Percentiles rank a stretch among this genome's conserved stretches.
Evolutionary conservation across 2,888 invertebrate species (phyloP).

Genomic region (Polyommatus iphigenia): DNA sequence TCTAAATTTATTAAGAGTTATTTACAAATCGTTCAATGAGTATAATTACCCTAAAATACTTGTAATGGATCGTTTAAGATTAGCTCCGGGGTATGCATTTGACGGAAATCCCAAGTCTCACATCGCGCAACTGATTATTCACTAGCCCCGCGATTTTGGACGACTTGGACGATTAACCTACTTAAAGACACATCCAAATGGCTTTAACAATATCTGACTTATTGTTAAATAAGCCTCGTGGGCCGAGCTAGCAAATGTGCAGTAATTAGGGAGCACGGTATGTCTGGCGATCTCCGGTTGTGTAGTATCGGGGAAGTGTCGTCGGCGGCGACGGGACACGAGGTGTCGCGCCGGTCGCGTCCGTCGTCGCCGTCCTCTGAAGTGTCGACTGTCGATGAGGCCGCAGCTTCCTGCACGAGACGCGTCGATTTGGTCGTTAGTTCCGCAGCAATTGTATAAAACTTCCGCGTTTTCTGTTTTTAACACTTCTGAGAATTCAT

Average conservation of each 20-base stretch:
- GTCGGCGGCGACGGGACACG: neutral
- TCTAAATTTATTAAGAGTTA: neutral
- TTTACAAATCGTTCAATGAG: neutral
- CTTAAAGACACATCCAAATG: neutral
- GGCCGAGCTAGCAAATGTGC: neutral
- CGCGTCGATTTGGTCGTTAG: neutral
- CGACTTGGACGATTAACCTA: neutral
- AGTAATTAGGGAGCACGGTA: neutral
- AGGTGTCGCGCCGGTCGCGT: neutral
- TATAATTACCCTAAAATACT: neutral
- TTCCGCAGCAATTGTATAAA: neutral
- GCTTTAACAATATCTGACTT: neutral
- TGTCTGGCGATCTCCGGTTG: neutral
- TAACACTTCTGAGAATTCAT: neutral
- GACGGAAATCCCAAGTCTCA: neutral
- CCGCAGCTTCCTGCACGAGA: neutral
- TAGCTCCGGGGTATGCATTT: neutral
- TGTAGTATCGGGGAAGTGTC: neutral
- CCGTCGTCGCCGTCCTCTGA: neutral
- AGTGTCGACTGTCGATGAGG: neutral
- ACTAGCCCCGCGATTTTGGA: neutral
- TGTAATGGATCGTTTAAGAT: neutral
- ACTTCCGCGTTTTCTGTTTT: neutral
- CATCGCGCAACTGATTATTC: neutral
- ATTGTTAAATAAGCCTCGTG: neutral